Evolutionary conservation across 1,140 invertebrate species (phyloP), one percentile per base, ranked within the genome.

Genomic region (Lasioglossum albipes): DNA sequence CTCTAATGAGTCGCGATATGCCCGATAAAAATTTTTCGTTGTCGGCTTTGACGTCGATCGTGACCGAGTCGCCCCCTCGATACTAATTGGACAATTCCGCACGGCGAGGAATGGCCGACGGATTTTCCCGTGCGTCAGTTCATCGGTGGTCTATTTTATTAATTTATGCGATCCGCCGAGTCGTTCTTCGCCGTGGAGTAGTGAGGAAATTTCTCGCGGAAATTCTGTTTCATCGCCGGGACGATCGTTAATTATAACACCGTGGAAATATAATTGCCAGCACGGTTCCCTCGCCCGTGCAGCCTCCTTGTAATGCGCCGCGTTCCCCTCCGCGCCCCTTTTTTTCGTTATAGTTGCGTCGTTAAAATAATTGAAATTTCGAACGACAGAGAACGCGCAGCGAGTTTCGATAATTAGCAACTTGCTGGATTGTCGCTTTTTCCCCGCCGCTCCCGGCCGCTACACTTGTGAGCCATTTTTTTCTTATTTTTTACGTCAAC

Each of bases 11-110:
- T 36, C 36, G 5, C 36, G 45, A 10, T 4, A 5, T 13, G 45
- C 7, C 10, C 36, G 36, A 36, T 9, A 9, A 49, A 49, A 49
- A 49, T 10, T 49, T 9, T 49, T 49, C 10, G 27, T 1, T 27
- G 27, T 27, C 27, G 27, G 27, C 27, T 27, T 27, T 27, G 45
- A 4, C 10, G 31, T 20, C 31, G 73, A 75, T 66, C 42, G 62
- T 27, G 13, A 49, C 27, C 10, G 7, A 12, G 2, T 22, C 20
- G 7, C 36, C 0, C 49, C 20, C 20, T 13, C 67, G 9, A 20
- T 66, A 66, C 64, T 75, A 66, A 75, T 75, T 66, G 22, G 13
- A 65, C 45, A 66, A 75, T 75, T 75, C 41, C 49, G 73, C 45
- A 36, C 45, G 62, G 52, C 18, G 61, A 42, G 16, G 13, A 20